Base-by-base conservation (phyloP, 1,140 invertebrate species). In the Solenopsis invicta region DNA sequence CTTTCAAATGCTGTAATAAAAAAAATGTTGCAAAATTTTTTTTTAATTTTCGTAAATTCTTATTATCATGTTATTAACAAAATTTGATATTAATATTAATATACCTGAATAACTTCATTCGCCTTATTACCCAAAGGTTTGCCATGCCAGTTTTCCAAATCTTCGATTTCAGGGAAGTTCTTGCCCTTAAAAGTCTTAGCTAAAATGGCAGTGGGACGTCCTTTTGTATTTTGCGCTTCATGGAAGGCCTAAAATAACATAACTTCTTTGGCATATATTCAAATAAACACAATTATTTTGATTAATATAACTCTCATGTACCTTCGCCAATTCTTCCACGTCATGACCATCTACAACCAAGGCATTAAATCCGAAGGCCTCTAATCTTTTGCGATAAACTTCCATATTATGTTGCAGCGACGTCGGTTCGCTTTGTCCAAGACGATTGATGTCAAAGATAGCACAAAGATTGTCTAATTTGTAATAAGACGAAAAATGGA, bases 121-220 rank as follows among this genome's bases (percentile, higher is more conserved):
- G 97, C 97, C 91, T 99, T 98, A 50, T 96, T 97, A 2, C 98
- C 98, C 41, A 99, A 95, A 0, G 99, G 97, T 94, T 99, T 99
- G 59, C 99, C 99, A 94, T 99, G 99, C 99, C 99, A 99, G 94
- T 99, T 99, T 67, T 99, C 97, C 86, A 96, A 66, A 95, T 99
- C 98, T 95, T 99, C 99, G 93, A 99, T 98, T 48, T 97, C 96
- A 74, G 97, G 96, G 94, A 99, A 99, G 87, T 97, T 97, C 93
- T 97, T 98, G 6, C 99, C 99, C 95, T 99, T 99, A 93, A 97
- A 99, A 0, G 99, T 99, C 96, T 99, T 99, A 37, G 98, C 98
- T 71, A 99, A 95, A 54, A 99, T 96, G 67, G 98, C 99, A 18
- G 99, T 99, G 41, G 99, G 99, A 93, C 98, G 97, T 52, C 96